Conservation (phyloP, 2,797 vertebrate species). For the Anisognathus igniventris region DNA sequence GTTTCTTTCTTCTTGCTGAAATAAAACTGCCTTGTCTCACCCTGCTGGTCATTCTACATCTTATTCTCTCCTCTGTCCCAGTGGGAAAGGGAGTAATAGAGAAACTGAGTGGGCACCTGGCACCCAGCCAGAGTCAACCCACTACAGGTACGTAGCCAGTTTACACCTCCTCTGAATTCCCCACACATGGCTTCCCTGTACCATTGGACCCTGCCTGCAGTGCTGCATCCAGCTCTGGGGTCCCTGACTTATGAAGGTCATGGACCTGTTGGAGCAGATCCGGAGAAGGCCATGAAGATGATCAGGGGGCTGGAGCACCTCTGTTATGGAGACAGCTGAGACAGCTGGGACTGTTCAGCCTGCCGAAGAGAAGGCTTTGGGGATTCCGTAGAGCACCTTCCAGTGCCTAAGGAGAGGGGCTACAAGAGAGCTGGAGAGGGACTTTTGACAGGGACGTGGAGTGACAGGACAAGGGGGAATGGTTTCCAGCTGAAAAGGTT, state of each 20-base stretch:
- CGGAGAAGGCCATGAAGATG: neutral
- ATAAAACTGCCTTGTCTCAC: neutral
- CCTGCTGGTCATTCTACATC: neutral
- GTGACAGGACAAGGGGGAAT: neutral
- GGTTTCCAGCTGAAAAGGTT: neutral
- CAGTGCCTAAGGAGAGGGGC: neutral
- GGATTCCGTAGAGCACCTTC: neutral
- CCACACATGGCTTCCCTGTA: neutral
- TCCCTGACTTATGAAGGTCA: rapidly evolving
- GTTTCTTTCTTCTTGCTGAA: neutral
- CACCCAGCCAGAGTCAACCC: neutral
- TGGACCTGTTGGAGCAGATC: neutral
- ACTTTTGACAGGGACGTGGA: neutral
- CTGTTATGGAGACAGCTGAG: neutral
- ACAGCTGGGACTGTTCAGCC: neutral
- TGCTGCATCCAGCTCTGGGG: neutral
- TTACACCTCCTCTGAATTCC: neutral
- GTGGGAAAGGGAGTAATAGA: neutral
- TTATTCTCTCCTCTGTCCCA: neutral
- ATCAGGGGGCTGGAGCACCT: neutral
- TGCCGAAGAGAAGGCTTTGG: neutral
- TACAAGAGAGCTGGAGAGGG: neutral
- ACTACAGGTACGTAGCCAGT: neutral
- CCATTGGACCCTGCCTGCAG: neutral
- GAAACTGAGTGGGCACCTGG: neutral